Evolutionary conservation across 2,113 vertebrate genomes (phyloP), one percentile per base, ranked within the genome.

Genomic region (Rhea americana): DNA sequence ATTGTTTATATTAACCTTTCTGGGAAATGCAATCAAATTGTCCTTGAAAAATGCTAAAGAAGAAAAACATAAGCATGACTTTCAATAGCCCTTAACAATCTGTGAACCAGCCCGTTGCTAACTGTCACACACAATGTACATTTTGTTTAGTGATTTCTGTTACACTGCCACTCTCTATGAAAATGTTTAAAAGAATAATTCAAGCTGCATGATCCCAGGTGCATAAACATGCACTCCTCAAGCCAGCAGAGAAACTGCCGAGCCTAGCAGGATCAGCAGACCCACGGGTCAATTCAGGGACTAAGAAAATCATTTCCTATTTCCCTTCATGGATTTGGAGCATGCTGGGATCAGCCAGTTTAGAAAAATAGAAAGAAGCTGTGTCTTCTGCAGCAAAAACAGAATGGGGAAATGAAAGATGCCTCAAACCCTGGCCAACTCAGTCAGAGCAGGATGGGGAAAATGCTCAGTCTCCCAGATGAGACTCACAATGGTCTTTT

Each of bases 151-250:
- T 97, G 94, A 95, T 97, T 96, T 95, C 94, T 96, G 93, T 96
- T 95, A 87, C 92, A 66, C 87, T 96, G 94, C 92, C 94, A 95
- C 91, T 94, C 96, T 94, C 94, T 93, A 96, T 95, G 95, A 96
- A 96, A 95, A 96, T 73, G 85, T 93, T 96, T 96, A 95, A 96
- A 97, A 96, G 94, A 95, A 97, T 97, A 96, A 96, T 95, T 97
- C 95, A 95, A 95, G 88, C 90, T 92, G 92, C 96, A 93, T 82
- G 91, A 91, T 93, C 95, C 95, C 96, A 97, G 95, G 96, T 95
- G 95, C 85, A 94, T 92, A 96, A 95, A 93, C 93, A 94, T 75
- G 84, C 12, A 5, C 79, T 94, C 68, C 92, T 95, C 67, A 63
- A 92, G 86, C 90, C 89, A 92, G 79, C 72, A 83, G 92, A 94